Conservation (phyloP, 2,888 invertebrate species). For the Palloptera scutellata region DNA sequence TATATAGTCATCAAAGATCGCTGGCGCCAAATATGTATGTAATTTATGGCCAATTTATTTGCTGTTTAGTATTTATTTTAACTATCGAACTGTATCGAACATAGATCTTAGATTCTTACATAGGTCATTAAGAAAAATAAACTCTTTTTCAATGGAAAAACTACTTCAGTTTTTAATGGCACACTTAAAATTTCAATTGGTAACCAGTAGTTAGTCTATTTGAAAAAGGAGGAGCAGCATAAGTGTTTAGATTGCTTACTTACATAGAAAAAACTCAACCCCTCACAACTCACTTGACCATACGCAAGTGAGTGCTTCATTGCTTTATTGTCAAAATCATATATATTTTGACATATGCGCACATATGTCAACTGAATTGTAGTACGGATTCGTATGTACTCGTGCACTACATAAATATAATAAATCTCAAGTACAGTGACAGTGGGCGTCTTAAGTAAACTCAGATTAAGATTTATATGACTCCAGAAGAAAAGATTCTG, state of each 20-base stretch:
- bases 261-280: background rate
- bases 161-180: constrained; percentile 22
- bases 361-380: constrained; percentile 3
- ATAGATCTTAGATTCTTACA: too few species aligned
- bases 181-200: constrained; percentile 25
- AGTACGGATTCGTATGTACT: too few species aligned
- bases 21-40: too few species aligned
- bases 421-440: constrained; percentile 47
- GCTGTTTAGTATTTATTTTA: too few species aligned
- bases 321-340: constrained; percentile 28
- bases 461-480: too few species aligned
- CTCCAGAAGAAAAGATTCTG: too few species aligned
- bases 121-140: background rate
- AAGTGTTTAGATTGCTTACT: constrained; percentile 1
- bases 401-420: constrained; percentile 35
- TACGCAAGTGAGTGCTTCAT: background rate
- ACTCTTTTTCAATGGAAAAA: constrained; percentile 19
- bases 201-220: too few species aligned
- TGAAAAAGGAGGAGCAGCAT: background rate
- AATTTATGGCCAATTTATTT: too few species aligned
- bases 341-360: constrained; percentile 45
- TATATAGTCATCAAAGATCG: too few species aligned
- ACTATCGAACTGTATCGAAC: too few species aligned
- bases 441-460: constrained; percentile 6
- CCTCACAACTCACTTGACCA: background rate